phyloP scores from a whole-genome alignment of 53 echinoderm and acorn worm species.

The Temnopleurus reevesii region DNA sequence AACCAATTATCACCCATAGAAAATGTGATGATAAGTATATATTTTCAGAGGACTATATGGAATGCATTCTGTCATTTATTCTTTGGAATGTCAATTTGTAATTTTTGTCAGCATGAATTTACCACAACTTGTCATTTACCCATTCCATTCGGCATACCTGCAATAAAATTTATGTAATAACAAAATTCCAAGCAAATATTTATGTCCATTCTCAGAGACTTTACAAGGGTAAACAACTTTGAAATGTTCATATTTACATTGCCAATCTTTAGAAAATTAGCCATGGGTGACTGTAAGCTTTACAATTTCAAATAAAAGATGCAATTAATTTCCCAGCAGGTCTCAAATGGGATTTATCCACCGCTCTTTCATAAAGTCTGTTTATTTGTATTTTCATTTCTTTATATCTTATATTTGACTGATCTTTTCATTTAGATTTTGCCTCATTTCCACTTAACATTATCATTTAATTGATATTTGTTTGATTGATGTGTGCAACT shows the following conservation, averaged over 20 bases:
- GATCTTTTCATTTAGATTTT: background rate
- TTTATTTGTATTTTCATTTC: background rate
- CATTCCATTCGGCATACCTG: background rate
- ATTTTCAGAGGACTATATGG: too few relatives aligned
- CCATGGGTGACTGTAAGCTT: constrained; percentile 2
- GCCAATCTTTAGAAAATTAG: background rate
- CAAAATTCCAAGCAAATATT: background rate
- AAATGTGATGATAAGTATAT: too few relatives aligned
- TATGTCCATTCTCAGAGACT: background rate
- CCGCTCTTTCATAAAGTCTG: background rate
- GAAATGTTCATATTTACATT: constrained; percentile 7
- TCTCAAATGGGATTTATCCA: background rate
- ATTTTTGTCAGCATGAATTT: too few relatives aligned
- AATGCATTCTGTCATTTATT: too few relatives aligned
- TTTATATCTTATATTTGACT: background rate
- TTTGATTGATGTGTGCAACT: background rate
- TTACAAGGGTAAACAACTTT: constrained; percentile 6
- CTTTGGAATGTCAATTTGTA: too few relatives aligned
- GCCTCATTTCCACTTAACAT: background rate
- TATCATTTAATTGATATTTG: background rate
- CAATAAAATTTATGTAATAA: background rate
- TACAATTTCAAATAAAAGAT: background rate
- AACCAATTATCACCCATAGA: too few relatives aligned
- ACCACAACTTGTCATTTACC: too few relatives aligned
- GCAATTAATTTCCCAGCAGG: constrained; percentile 4